Evolutionary conservation across 64 coral and sea anemone species (phyloP).

Genomic region (Porites lutea): DNA sequence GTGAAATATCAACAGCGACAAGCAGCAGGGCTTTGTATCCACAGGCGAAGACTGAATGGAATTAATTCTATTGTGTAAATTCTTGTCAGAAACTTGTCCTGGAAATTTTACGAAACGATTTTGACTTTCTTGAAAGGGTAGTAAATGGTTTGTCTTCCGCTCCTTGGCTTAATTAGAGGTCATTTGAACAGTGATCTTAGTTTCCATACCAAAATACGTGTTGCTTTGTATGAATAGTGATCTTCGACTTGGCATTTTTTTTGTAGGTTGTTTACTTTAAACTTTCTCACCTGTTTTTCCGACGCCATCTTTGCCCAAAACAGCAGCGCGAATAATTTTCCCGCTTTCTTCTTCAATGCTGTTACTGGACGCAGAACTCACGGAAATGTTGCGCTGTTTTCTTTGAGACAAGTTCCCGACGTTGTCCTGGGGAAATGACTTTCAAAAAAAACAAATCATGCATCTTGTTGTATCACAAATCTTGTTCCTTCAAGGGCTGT

Average conservation of each 20-base stretch:
- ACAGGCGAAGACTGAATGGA: too few relatives aligned
- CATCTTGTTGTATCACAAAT: too few relatives aligned
- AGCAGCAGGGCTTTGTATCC: too few relatives aligned
- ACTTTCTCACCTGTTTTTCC: constrained; percentile 64
- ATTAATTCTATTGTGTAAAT: too few relatives aligned
- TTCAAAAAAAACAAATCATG: background rate
- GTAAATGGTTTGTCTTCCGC: too few relatives aligned
- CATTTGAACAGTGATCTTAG: background rate
- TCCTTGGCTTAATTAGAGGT: too few relatives aligned
- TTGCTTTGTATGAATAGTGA: background rate
- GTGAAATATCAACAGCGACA: too few relatives aligned
- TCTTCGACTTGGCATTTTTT: background rate
- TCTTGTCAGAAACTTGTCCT: too few relatives aligned
- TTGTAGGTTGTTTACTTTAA: too few relatives aligned
- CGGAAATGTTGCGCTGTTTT: background rate
- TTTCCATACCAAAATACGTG: background rate
- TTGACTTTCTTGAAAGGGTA: too few relatives aligned
- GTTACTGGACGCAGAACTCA: constrained; percentile 3
- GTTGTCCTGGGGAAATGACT: constrained; percentile 51
- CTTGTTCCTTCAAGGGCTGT: too few relatives aligned
- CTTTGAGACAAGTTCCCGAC: background rate
- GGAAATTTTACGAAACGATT: too few relatives aligned
- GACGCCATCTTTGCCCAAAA: constrained; percentile 71
- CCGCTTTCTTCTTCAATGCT: constrained; percentile 16
- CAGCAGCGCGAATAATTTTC: constrained; percentile 48